A percentile compares a stretch with the other conserved stretches of the same genome.
These are phyloP conservation scores for Oceanites oceanicus DNA, from an alignment of 2,113 vertebrate species.

Conservation along the genomic window DNA sequence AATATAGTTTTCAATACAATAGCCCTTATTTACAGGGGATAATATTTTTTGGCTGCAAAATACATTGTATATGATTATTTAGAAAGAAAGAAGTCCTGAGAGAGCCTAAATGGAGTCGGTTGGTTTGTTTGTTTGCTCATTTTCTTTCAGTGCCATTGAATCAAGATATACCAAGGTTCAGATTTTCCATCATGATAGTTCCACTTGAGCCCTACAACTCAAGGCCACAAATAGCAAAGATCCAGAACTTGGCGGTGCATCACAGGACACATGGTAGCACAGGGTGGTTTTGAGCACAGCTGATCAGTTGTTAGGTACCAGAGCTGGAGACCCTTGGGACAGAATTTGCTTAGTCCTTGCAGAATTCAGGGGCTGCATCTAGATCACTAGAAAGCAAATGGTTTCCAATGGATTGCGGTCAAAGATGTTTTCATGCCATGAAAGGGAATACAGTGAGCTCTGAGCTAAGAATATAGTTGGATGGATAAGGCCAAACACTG, in stretches of 20 bases:
- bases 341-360: background rate
- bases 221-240: background rate
- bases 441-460: background rate
- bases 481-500: background rate
- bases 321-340: background rate
- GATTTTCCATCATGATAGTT: background rate
- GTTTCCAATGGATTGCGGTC: background rate
- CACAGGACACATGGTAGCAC: background rate
- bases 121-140: background rate
- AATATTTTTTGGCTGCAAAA: background rate
- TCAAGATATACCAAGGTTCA: background rate
- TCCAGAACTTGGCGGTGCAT: background rate
- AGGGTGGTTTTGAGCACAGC: background rate
- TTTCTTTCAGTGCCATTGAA: background rate
- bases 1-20: background rate
- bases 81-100: background rate
- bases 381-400: background rate
- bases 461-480: background rate
- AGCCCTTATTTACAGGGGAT: background rate
- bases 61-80: background rate
- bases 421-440: background rate
- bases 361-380: background rate
- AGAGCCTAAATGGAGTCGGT: background rate
- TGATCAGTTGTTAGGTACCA: background rate
- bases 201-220: background rate